These are phyloP conservation scores for Orius insidiosus DNA, from an alignment of 1,140 invertebrate species.

Conservation along the genomic window DNA sequence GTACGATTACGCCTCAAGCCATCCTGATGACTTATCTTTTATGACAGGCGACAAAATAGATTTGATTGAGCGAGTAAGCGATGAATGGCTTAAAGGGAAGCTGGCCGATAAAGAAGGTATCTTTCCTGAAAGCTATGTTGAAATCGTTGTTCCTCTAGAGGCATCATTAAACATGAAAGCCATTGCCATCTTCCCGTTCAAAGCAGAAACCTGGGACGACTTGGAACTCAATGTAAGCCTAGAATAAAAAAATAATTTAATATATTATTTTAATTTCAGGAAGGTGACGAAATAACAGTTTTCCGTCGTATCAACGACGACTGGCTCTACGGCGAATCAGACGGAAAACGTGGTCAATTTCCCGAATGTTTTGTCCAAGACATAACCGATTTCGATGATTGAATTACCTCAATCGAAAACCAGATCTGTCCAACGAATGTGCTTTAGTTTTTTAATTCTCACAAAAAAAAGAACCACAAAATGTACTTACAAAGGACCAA, in stretches of 20 bases:
- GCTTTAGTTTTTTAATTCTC: too few species aligned
- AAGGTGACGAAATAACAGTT: slow-evolving; percentile 51
- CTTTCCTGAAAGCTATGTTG: slow-evolving; percentile 62
- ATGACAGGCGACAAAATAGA: slow-evolving; percentile 49
- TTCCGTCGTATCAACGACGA: slow-evolving; percentile 53
- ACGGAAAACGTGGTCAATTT: slow-evolving; percentile 54
- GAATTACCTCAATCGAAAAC: too few species aligned
- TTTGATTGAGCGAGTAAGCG: slow-evolving; percentile 46
- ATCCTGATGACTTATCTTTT: slow-evolving; percentile 51
- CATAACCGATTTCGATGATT: slow-evolving; percentile 7
- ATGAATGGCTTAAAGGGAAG: slow-evolving; percentile 60
- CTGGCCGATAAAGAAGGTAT: slow-evolving; percentile 46
- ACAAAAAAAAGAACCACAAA: too few species aligned
- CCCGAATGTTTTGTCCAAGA: slow-evolving; percentile 54
- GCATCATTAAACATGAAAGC: slow-evolving; percentile 20
- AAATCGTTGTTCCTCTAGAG: slow-evolving; percentile 51
- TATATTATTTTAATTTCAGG: slow-evolving; percentile 25
- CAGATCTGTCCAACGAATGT: too few species aligned
- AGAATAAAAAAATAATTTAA: too few species aligned
- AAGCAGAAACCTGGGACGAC: slow-evolving; percentile 40
- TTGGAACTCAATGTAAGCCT: slow-evolving; percentile 25
- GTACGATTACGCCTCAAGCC: slow-evolving; percentile 52
- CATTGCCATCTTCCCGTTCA: slow-evolving; percentile 40
- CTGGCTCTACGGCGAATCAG: slow-evolving; percentile 61
- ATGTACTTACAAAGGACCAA: too few species aligned